phyloP scores from a whole-genome alignment of 2,113 vertebrate genomes.

The Prunella himalayana region DNA sequence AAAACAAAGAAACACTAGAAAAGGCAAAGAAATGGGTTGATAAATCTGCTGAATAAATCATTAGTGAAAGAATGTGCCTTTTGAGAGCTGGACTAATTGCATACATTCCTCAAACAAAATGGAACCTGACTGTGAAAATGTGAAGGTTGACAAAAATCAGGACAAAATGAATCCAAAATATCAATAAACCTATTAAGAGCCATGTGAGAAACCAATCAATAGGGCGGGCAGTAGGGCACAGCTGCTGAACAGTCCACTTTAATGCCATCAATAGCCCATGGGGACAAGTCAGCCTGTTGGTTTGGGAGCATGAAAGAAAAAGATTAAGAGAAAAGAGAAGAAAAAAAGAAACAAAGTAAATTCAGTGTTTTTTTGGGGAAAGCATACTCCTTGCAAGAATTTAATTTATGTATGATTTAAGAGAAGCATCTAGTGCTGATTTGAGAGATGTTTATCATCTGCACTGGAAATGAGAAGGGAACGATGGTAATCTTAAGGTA shows the following conservation, averaged over 20 bases:
- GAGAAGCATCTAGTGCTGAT: not conserved
- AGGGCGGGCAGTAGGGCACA: constrained; percentile 18
- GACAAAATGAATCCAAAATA: constrained; percentile 48
- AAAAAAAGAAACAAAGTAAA: not conserved
- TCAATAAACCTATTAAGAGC: constrained; percentile 60
- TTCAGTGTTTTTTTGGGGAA: not conserved
- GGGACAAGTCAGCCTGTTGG: not conserved
- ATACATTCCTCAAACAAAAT: not conserved
- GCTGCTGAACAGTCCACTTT: constrained; percentile 34
- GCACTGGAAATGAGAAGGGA: not conserved
- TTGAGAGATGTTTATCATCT: not conserved
- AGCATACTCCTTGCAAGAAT: not conserved
- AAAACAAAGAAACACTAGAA: not conserved
- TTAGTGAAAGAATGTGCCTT: not conserved
- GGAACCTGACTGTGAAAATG: constrained; percentile 31
- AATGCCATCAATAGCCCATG: constrained; percentile 14
- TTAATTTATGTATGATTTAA: not conserved
- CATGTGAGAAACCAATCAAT: constrained; percentile 11
- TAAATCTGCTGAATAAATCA: not conserved
- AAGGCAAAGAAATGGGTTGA: not conserved
- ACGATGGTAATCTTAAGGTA: not conserved
- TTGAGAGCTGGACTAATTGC: constrained; percentile 43
- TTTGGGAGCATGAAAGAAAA: not conserved
- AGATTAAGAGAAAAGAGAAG: not conserved
- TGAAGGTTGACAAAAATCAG: constrained; percentile 20